These are phyloP conservation scores for Carabus problematicus DNA, from an alignment of 2,888 invertebrate species.

Conservation along the genomic window DNA sequence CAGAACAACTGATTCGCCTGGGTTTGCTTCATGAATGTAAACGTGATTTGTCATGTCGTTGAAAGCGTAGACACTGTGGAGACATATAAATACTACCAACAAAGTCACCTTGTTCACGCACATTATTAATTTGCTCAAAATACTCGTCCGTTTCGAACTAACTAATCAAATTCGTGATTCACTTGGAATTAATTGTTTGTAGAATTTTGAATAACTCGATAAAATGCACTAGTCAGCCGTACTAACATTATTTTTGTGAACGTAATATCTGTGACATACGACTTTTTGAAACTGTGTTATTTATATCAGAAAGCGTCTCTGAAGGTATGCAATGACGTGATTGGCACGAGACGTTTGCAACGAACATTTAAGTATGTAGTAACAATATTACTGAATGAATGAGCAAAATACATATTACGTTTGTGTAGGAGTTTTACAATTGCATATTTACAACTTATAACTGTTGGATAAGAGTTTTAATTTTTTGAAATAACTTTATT, in stretches of 20 bases:
- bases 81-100: constrained; percentile 6
- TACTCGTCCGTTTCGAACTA: neutral
- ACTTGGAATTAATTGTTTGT: neutral
- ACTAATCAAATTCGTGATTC: neutral
- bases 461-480: no score
- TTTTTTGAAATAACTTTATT: no score
- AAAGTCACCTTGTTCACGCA: constrained; percentile 28
- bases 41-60: constrained; percentile 8
- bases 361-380: neutral
- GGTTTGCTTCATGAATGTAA: constrained; percentile 60
- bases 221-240: neutral
- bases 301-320: constrained; percentile 28
- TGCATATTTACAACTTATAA: no score
- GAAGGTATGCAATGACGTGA: constrained; percentile 34
- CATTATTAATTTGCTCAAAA: constrained; percentile 10
- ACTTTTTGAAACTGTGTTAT: constrained; percentile 32
- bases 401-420: no score
- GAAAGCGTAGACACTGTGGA: neutral
- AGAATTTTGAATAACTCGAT: neutral
- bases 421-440: no score
- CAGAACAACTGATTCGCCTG: constrained; percentile 66
- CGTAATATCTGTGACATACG: constrained; percentile 24
- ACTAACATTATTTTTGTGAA: neutral
- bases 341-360: constrained; percentile 1
- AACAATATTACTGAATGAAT: no score